Percentiles rank a stretch among this genome's conserved stretches.
Conservation (phyloP, 2,797 vertebrate genomes). For the Discoglossus pictus region DNA sequence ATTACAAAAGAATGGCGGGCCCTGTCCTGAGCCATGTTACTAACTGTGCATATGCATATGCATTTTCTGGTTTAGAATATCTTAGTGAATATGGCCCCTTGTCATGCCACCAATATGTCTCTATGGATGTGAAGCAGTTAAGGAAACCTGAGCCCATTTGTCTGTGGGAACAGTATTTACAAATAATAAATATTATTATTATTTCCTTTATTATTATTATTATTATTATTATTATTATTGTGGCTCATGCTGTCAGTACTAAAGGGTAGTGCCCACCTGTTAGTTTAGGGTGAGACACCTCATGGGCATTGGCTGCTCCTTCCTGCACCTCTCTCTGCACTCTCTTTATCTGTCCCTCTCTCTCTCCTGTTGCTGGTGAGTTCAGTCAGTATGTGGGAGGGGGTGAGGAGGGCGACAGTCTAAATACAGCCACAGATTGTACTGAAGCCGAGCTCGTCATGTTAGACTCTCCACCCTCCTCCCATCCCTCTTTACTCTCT, state of each 20-base stretch:
- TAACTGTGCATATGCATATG: not conserved
- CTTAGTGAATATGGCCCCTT: not conserved
- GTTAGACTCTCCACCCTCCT: conserved; percentile 13
- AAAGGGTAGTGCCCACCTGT: conserved; percentile 43
- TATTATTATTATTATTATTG: too few relatives aligned
- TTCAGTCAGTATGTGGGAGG: conserved; percentile 32
- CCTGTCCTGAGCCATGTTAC: conserved; percentile 11
- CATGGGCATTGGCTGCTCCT: conserved; percentile 26
- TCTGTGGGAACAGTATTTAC: conserved; percentile 31
- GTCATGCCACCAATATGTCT: not conserved
- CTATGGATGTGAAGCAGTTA: conserved; percentile 32
- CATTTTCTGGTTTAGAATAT: not conserved
- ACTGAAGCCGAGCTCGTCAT: conserved; percentile 42
- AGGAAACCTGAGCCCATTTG: conserved; percentile 28
- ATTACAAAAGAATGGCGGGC: not conserved
- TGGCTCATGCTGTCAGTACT: not conserved
- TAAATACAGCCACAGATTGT: conserved; percentile 47
- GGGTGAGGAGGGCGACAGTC: conserved; percentile 36
- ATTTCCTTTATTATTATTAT: too few relatives aligned
- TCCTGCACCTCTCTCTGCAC: conserved; percentile 1
- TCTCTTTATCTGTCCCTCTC: conserved; percentile 1
- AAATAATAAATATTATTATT: too few relatives aligned
- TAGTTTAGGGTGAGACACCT: conserved; percentile 32
- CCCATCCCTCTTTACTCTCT: conserved; percentile 27
- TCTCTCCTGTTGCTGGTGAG: conserved; percentile 4